phyloP scores from a whole-genome alignment of 2,113 vertebrate genomes.

The Atlantisia rogersi region DNA sequence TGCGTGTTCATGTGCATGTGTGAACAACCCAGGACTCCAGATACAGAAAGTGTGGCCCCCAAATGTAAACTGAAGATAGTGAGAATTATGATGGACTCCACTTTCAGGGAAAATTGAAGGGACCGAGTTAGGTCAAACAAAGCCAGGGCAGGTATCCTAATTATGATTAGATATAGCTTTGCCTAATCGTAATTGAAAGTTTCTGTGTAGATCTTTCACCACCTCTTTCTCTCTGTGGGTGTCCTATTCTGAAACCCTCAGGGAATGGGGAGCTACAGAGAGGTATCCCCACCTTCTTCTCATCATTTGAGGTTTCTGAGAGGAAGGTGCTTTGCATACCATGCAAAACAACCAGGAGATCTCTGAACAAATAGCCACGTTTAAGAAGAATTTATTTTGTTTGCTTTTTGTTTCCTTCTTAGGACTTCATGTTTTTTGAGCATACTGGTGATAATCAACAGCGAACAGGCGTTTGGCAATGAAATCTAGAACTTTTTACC shows the following conservation, averaged over 20 bases:
- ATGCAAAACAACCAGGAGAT: neutral
- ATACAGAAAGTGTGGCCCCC: neutral
- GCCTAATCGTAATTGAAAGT: neutral
- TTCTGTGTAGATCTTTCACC: neutral
- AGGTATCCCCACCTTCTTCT: neutral
- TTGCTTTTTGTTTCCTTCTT: constrained; percentile 24
- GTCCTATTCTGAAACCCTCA: neutral
- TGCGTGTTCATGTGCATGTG: neutral
- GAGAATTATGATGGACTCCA: neutral
- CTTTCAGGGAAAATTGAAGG: neutral
- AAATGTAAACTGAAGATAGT: neutral
- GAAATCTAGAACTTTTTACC: neutral
- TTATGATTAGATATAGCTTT: neutral
- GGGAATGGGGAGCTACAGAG: neutral
- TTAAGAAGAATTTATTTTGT: neutral
- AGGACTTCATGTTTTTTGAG: constrained; percentile 96
- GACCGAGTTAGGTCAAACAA: neutral
- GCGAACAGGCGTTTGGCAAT: neutral
- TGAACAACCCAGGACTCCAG: neutral
- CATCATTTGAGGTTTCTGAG: neutral
- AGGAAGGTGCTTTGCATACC: neutral
- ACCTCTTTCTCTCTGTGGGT: neutral
- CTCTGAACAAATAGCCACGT: neutral
- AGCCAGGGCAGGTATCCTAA: neutral
- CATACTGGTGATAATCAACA: neutral